Conservation (phyloP, 2,797 vertebrate species). For the Coregonus sp. region DNA sequence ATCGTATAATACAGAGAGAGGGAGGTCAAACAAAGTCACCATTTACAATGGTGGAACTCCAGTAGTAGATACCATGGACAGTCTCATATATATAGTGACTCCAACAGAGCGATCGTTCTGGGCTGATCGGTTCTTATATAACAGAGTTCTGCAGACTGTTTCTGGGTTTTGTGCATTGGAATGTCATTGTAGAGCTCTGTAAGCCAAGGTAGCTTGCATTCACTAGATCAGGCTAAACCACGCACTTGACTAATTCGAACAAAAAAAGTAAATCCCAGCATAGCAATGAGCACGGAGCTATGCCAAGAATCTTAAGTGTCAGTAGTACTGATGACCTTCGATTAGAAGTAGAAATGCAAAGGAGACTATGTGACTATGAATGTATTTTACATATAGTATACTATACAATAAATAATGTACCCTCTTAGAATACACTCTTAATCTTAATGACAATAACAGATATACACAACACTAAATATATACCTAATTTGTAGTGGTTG, state of each 20-base stretch:
- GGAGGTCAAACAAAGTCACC: slow-evolving; percentile 27
- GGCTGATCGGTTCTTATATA: slow-evolving; percentile 60
- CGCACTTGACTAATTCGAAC: slow-evolving; percentile 85
- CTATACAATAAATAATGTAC: slow-evolving; percentile 50
- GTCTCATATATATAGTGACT: slow-evolving; percentile 53
- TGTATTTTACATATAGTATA: slow-evolving; percentile 61
- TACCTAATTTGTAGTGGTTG: slow-evolving; percentile 13
- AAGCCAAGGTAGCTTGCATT: slow-evolving; percentile 74
- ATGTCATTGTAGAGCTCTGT: slow-evolving; percentile 67
- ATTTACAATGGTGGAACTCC: slow-evolving; percentile 32
- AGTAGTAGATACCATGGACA: slow-evolving; percentile 44
- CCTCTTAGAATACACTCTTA: slow-evolving; percentile 55
- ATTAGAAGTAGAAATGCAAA: no score
- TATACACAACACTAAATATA: slow-evolving; percentile 17
- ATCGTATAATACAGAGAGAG: not conserved
- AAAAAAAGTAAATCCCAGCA: slow-evolving; percentile 81
- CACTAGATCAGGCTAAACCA: slow-evolving; percentile 84
- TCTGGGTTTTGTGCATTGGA: slow-evolving; percentile 62
- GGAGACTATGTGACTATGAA: slow-evolving; percentile 34
- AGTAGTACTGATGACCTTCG: slow-evolving; percentile 67
- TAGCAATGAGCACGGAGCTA: slow-evolving; percentile 82
- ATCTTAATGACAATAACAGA: slow-evolving; percentile 7
- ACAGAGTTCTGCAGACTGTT: slow-evolving; percentile 53
- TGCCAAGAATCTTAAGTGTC: slow-evolving; percentile 91
- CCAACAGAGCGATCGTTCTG: slow-evolving; percentile 52